phyloP scores from a whole-genome alignment of 2,888 invertebrate species.

The Trichopoda pennipes region DNA sequence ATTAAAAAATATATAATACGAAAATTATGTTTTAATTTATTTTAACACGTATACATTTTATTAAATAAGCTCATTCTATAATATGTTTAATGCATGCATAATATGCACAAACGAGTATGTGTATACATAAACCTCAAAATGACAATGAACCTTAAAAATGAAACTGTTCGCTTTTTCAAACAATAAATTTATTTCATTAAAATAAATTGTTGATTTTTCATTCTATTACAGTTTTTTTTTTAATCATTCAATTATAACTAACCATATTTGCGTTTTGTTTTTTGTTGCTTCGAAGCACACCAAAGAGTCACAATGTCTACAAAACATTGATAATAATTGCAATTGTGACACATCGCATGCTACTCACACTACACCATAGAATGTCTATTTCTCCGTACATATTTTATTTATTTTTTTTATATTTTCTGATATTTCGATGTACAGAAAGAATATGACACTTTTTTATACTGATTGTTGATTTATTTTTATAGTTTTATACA shows the following conservation, averaged over 20 bases:
- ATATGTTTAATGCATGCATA: background rate
- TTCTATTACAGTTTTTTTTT: constrained; percentile 8
- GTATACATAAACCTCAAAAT: background rate
- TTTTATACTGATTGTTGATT: constrained; percentile 11
- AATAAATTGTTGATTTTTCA: constrained; percentile 3
- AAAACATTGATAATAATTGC: constrained; percentile 42
- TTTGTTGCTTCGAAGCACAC: constrained; percentile 7
- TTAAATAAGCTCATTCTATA: no score
- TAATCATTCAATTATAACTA: constrained; percentile 45
- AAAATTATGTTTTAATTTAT: no score
- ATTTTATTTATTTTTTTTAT: constrained; percentile 7
- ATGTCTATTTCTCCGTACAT: constrained; percentile 22
- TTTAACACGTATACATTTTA: no score
- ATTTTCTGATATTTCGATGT: constrained; percentile 8
- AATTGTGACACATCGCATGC: constrained; percentile 60
- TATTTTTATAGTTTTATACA: background rate
- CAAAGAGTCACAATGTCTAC: constrained; percentile 59
- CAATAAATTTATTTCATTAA: no score
- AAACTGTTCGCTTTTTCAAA: no score
- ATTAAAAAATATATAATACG: no score
- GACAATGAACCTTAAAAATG: no score
- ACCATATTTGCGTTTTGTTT: constrained; percentile 38
- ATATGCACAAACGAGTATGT: background rate
- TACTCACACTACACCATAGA: constrained; percentile 7
- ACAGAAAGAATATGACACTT: constrained; percentile 12